Base-by-base conservation (phyloP, 2,113 vertebrate species). In the Oophaga pumilio region DNA sequence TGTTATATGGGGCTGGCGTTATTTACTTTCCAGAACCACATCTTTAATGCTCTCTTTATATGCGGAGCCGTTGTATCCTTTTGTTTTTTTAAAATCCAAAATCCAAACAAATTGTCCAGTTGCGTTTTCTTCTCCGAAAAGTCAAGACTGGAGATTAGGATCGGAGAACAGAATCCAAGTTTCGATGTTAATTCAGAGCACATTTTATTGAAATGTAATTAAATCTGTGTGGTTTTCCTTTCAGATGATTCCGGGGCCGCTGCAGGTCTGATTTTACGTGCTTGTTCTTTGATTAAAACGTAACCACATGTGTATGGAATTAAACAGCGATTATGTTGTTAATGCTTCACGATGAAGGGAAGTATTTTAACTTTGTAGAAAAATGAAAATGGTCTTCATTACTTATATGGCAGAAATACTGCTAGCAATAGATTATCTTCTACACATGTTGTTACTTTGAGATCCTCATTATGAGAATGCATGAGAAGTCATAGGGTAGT, bases 21-120 rank as follows among this genome's bases (percentile, higher is more conserved):
- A 82, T 95, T 97, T 92, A 95, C 93, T 0, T 96, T 96, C 91
- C 94, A 95, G 91, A 95, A 94, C 87, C 96, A 96, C 76, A 93
- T 94, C 92, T 97, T 97, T 91, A 95, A 93, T 89, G 93, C 91
- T 52, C 87, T 96, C 86, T 97, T 97, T 90, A 95, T 97, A 91
- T 93, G 92, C 11, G 96, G 95, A 84, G 95, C 95, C 89, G 93
- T 96, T 92, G 96, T 96, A 96, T 97, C 96, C 96, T 97, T 97
- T 95, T 57, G 10, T 33, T 43, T 43, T 43, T 2, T n/a, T n/a
- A n/a, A n/a, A 43, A 49, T 50, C 43, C 18, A 74, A 74, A 74
- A 50, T 74, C 77, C 20, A 52, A 68, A 66, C 28, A 18, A 43
- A 82, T 62, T 82, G 80, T 43, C 43, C 22, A 53, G 49, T 53